Evolutionary conservation across 2,113 vertebrate species (phyloP), one percentile per base, ranked within the genome.

Genomic region (Aix galericulata): DNA sequence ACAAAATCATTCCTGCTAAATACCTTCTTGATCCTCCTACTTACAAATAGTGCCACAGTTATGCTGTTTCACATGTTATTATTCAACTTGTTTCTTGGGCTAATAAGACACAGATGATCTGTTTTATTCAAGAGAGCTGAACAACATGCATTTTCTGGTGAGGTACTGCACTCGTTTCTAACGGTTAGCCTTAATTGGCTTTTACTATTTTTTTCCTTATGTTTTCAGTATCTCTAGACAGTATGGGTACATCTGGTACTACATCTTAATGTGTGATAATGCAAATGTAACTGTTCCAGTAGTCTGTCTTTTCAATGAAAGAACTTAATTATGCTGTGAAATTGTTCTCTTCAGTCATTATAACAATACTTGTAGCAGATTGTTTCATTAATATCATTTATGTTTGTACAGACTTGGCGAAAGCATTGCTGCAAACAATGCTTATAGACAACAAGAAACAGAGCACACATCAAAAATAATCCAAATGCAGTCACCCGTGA

Each of bases 361-460:
- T 38, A 23, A 4, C 38, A 34, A 11, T 78, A 1, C 42, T 75
- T 68, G 63, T 52, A 69, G 27, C 40, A 68, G 32, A 22, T 38
- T 84, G 27, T 74, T 53, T 75, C 34, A 22, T 60, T 92, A 59
- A 42, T 12, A 44, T 10, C 13, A 20, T 79, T 67, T 55, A 5
- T 74, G 32, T 60, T 74, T 62, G 31, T 91, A 44, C 50, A 99
- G 99, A 92, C 98, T 99, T 82, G 99, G 99, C 44, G 99, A 99
- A 97, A 99, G 98, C 69, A 99, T 99, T 87, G 98, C 99, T 2
- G 98, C 99, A 90, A 99, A 98, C 95, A 99, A 99, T 80, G 98
- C 99, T 25, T 99, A 99, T 12, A 98, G 98, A 62, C 98, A 98
- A 50, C 98, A 98, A 67, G 98, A 98, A 95, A 91, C 56, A 0